Evolutionary conservation across 2,113 vertebrate genomes (phyloP).

Genomic region (Stigmatopora nigra): DNA sequence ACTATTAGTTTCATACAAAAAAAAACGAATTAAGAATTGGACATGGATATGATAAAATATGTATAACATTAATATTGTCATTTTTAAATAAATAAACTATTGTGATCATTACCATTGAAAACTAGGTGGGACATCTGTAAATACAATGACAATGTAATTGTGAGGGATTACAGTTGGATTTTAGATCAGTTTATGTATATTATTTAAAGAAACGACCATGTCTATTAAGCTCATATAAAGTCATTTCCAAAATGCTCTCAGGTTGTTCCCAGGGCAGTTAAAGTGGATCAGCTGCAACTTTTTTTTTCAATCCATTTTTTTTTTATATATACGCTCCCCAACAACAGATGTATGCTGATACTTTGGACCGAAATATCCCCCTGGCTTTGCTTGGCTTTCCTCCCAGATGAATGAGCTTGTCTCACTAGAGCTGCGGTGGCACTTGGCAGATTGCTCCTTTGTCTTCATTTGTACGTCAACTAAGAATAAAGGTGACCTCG

Average conservation of each 20-base stretch:
- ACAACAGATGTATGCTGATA: slow-evolving; percentile 28
- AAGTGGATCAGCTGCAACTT: slow-evolving; percentile 12
- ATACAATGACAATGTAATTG: neutral
- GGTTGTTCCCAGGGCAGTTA: neutral
- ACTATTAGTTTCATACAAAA: neutral
- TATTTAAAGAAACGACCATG: neutral
- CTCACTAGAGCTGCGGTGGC: slow-evolving; percentile 11
- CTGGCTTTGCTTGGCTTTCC: slow-evolving; percentile 39
- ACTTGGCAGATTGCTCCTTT: slow-evolving; percentile 43
- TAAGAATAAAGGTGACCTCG: slow-evolving; percentile 59
- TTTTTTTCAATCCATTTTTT: slow-evolving; percentile 10
- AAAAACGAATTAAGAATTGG: neutral
- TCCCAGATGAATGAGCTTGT: slow-evolving; percentile 21
- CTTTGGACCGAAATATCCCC: slow-evolving; percentile 45
- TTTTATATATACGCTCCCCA: neutral
- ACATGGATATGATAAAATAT: neutral
- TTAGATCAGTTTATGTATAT: no score
- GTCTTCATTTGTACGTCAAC: slow-evolving; percentile 49
- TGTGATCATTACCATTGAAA: neutral
- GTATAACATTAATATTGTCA: neutral
- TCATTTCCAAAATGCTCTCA: neutral
- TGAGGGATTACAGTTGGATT: neutral
- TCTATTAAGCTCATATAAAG: neutral
- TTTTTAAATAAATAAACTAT: neutral
- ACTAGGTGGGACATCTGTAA: neutral